These are phyloP conservation scores for Anorthoa munda DNA, from an alignment of 2,888 invertebrate species.

Conservation along the genomic window DNA sequence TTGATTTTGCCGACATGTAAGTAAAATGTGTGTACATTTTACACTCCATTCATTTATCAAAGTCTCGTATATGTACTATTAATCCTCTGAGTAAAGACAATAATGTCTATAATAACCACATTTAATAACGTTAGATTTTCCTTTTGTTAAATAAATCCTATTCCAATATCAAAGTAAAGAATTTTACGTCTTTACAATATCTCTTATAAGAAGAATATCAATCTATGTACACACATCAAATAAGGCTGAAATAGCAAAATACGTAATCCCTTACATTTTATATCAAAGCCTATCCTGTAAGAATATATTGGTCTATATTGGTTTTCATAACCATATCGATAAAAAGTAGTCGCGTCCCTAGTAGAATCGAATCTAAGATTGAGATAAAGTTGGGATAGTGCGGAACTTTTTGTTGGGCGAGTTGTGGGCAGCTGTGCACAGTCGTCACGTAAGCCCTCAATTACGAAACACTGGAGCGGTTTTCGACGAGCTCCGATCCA, in stretches of 20 bases:
- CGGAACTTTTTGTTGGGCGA: constrained; percentile 83
- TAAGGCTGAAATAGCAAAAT: constrained; percentile 68
- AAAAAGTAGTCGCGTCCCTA: constrained; percentile 78
- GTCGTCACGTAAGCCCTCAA: constrained; percentile 90
- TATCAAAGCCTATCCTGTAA: constrained; percentile 72
- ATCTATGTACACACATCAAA: constrained; percentile 62
- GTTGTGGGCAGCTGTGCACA: constrained; percentile 85
- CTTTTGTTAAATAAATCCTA: constrained; percentile 24
- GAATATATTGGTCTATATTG: constrained; percentile 79
- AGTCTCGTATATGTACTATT: constrained; percentile 12
- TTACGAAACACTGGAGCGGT: constrained; percentile 89
- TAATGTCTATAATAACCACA: constrained; percentile 7
- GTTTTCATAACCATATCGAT: constrained; percentile 78
- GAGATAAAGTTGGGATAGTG: constrained; percentile 87
- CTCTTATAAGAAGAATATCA: constrained; percentile 47
- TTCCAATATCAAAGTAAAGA: constrained; percentile 43
- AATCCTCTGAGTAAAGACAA: constrained; percentile 16
- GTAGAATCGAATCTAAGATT: constrained; percentile 85
- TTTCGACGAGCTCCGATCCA: constrained; percentile 81
- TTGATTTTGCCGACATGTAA: constrained; percentile 1
- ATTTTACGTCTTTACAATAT: constrained; percentile 53
- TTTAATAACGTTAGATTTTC: constrained; percentile 15
- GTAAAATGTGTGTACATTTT: background rate
- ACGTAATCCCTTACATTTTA: constrained; percentile 71
- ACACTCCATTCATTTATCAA: constrained; percentile 18